phyloP scores from a whole-genome alignment of 2,113 vertebrate genomes.

The Calonectris borealis region DNA sequence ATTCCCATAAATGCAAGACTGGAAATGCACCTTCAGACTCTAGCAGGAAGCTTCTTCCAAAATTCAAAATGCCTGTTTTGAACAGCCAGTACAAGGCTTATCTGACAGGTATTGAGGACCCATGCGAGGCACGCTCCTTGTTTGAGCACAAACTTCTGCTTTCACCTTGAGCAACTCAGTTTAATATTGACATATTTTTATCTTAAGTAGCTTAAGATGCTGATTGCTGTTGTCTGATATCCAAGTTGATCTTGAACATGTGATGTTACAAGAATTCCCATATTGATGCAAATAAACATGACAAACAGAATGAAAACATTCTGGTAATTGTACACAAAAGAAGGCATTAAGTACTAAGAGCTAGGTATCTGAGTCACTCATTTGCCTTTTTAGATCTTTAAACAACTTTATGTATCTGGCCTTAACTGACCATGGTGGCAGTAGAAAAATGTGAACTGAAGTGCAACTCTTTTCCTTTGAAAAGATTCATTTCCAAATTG shows the following conservation, averaged over 20 bases:
- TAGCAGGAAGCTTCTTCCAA: neutral
- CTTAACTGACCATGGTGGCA: neutral
- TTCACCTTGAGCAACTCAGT: neutral
- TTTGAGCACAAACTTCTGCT: neutral
- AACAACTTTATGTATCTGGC: neutral
- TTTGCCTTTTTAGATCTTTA: neutral
- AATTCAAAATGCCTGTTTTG: neutral
- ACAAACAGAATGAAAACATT: neutral
- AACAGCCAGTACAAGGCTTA: neutral
- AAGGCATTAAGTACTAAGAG: too few species aligned
- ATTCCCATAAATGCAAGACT: neutral
- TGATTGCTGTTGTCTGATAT: neutral
- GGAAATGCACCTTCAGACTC: neutral
- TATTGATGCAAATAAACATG: neutral
- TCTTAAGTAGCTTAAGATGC: neutral
- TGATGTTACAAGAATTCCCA: neutral
- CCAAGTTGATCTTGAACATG: neutral
- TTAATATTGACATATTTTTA: neutral
- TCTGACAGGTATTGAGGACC: neutral
- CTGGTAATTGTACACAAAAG: neutral
- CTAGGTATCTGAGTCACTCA: neutral
- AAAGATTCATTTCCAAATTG: neutral
- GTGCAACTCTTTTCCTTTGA: neutral
- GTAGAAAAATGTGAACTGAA: neutral
- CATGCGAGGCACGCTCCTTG: accelerated